These are phyloP conservation scores for Octopus sinensis DNA, from an alignment of 1,140 invertebrate species.

Conservation along the genomic window DNA sequence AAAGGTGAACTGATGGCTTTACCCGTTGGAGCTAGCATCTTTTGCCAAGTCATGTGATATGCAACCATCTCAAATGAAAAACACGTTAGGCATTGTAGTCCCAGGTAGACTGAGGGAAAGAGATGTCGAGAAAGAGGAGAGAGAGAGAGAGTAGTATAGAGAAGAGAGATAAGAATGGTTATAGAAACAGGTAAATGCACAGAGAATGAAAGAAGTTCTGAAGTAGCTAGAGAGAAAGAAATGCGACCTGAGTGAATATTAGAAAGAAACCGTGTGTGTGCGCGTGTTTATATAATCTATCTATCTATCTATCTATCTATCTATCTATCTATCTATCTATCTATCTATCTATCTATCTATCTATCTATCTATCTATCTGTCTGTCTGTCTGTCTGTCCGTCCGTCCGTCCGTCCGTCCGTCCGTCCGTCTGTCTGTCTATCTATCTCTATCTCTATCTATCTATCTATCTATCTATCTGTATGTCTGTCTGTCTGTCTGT, in stretches of 20 bases:
- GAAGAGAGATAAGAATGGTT: background rate
- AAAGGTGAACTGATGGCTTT: too few relatives aligned
- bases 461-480: background rate
- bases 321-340: conserved; percentile 12
- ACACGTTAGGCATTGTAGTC: too few relatives aligned
- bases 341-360: conserved; percentile 1
- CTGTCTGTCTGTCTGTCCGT: background rate
- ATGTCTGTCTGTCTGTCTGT: background rate
- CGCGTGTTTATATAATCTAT: background rate
- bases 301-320: conserved; percentile 10
- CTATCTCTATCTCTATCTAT: background rate
- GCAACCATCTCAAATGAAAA: too few relatives aligned
- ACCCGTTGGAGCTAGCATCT: too few relatives aligned
- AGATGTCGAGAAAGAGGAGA: background rate
- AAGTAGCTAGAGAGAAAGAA: background rate
- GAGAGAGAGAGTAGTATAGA: background rate
- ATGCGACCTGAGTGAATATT: background rate
- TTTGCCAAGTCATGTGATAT: too few relatives aligned
- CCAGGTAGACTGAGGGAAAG: background rate
- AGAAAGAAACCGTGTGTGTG: background rate
- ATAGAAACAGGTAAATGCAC: background rate
- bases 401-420: background rate
- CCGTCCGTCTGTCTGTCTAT: background rate
- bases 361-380: background rate
- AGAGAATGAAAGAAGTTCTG: background rate